Base-by-base conservation (phyloP, 2,113 vertebrate genomes). In the Todiramphus chloris region DNA sequence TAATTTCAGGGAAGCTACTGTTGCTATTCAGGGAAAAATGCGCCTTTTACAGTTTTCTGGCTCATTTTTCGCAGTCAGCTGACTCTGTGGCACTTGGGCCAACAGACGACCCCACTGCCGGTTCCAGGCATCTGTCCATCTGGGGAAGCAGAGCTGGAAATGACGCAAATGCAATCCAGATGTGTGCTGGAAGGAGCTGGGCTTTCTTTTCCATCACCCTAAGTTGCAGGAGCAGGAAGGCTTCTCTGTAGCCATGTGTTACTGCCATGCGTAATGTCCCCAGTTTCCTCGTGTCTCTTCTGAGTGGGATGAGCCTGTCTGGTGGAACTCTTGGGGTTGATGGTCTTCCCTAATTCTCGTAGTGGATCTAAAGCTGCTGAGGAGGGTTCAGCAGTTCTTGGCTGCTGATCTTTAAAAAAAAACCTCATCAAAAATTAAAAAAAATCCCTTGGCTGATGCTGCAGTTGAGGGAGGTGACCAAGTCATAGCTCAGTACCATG, bases 261-360 rank as follows among this genome's bases (percentile, higher is more conserved):
- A 31, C 46, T 63, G 80, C 39, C 19, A n/a, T 5, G 13, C 0
- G 0, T 59, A 48, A n/a, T 3, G 1, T 53, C n/a, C 63, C 83
- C 2, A 0, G 51, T 41, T 74, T 51, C 33, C 30, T 24, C 7
- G 11, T 18, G n/a, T 19, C n/a, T 51, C n/a, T 44, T 70, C 51
- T 43, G 13, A 6, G 31, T 19, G 21, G 35, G 51, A 17, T 81
- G 60, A 39, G 59, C 43, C 83, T 60, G 62, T 41, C 75, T 31
- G 15, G 23, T 39, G 31, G 8, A 9, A 28, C 51, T 92, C 16
- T 35, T 35, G 31, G 5, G 0, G 6, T 20, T 37, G 13, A 6
- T 27, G 59, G 4, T 18, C 37, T 59, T 55, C 44, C 46, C 27
- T n/a, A 0, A 6, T 62, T 79, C 62, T 69, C 73, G 60, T 78